These are phyloP conservation scores for Probosciger aterrimus DNA, from an alignment of 2,113 vertebrate species.

Conservation along the genomic window DNA sequence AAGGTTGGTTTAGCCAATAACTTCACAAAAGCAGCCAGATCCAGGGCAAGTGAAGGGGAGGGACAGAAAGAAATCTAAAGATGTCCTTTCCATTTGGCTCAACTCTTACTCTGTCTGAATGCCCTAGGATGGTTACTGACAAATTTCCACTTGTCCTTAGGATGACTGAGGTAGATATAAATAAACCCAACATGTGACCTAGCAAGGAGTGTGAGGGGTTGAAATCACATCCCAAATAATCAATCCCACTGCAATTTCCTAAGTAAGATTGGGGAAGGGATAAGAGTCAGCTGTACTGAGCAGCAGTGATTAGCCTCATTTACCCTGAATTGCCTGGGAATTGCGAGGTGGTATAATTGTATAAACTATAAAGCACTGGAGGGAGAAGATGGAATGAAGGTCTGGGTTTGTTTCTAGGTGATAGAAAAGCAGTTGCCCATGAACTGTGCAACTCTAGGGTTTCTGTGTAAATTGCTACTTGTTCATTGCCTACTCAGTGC, in stretches of 20 bases:
- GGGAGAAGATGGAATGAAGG: background rate
- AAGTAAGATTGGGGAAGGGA: conserved; percentile 33
- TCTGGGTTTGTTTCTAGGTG: background rate
- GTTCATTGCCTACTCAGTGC: background rate
- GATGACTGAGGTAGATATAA: conserved; percentile 48
- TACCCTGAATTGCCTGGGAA: background rate
- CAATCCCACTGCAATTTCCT: conserved; percentile 51
- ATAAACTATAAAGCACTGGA: background rate
- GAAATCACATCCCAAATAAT: conserved; percentile 68
- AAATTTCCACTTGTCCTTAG: conserved; percentile 60
- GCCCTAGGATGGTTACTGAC: background rate
- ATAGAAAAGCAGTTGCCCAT: background rate
- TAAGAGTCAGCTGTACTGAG: conserved; percentile 44
- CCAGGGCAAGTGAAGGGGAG: background rate
- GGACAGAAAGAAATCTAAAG: background rate
- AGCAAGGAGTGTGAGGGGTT: conserved; percentile 33
- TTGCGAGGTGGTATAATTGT: background rate
- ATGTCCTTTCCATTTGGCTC: background rate
- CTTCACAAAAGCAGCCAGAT: background rate
- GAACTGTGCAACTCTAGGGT: background rate
- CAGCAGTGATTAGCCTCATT: conserved; percentile 23
- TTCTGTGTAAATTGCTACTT: background rate
- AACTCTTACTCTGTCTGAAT: background rate
- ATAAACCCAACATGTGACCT: conserved; percentile 28
- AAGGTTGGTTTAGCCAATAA: background rate